phyloP scores from a whole-genome alignment of 2,888 invertebrate species.

The Fissipunctia ypsillon region DNA sequence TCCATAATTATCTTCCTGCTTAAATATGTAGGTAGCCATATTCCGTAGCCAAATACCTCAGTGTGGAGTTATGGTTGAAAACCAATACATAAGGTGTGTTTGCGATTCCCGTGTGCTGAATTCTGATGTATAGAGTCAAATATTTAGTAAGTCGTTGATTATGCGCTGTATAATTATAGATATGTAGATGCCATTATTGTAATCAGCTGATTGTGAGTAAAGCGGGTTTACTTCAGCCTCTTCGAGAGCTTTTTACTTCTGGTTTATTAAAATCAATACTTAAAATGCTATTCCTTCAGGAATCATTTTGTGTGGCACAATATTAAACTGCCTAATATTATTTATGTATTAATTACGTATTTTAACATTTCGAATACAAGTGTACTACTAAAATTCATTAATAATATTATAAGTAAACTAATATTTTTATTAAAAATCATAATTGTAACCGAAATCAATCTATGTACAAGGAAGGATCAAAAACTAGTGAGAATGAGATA shows the following conservation, averaged over 20 bases:
- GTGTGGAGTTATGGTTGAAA: constrained; percentile 36
- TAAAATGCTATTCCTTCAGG: too few species aligned
- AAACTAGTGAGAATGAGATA: too few species aligned
- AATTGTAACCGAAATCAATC: constrained; percentile 56
- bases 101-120: constrained; percentile 49
- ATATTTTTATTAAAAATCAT: constrained; percentile 63
- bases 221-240: constrained; percentile 8
- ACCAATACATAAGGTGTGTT: constrained; percentile 32
- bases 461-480: too few species aligned
- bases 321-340: constrained; percentile 22
- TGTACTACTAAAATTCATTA: constrained; percentile 49
- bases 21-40: constrained; percentile 59
- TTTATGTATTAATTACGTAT: constrained; percentile 14
- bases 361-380: constrained; percentile 30
- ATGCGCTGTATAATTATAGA: constrained; percentile 64
- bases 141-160: constrained; percentile 54
- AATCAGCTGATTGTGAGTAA: constrained; percentile 38
- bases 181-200: constrained; percentile 57
- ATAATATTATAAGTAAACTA: constrained; percentile 55
- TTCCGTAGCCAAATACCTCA: constrained; percentile 64
- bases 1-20: constrained; percentile 69
- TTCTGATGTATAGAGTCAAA: constrained; percentile 38
- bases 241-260: constrained; percentile 7
- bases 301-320: constrained; percentile 16
- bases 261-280: constrained; percentile 18